Percentiles rank a stretch among this genome's conserved stretches.
phyloP scores from a whole-genome alignment of 2,113 vertebrate genomes.

The Solea solea region DNA sequence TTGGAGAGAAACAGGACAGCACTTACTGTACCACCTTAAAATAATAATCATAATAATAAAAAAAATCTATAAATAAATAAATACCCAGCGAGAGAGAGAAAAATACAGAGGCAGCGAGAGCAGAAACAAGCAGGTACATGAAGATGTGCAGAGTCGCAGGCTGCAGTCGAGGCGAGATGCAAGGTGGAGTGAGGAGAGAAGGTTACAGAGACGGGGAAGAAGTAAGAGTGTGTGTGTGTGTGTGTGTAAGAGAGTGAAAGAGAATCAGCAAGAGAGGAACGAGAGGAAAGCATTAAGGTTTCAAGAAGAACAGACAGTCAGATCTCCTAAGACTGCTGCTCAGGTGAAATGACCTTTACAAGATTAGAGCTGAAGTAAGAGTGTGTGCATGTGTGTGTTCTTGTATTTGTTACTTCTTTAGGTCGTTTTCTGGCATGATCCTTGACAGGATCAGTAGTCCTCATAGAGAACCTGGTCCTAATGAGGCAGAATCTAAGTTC shows the following conservation, averaged over 20 bases:
- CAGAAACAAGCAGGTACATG: background rate
- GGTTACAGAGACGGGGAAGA: conserved; percentile 3
- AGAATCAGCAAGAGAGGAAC: background rate
- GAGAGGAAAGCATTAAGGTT: conserved; percentile 19
- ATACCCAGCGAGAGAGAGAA: background rate
- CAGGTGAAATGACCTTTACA: conserved; percentile 35
- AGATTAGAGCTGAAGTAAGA: conserved; percentile 6
- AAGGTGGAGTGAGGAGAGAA: conserved; percentile 11
- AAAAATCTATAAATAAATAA: too few relatives aligned
- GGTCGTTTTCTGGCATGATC: too few relatives aligned
- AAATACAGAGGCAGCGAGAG: background rate
- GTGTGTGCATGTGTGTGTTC: background rate
- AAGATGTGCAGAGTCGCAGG: conserved; percentile 12
- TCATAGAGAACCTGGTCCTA: too few relatives aligned
- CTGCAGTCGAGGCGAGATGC: background rate
- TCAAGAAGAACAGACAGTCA: conserved; percentile 22
- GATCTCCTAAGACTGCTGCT: conserved; percentile 17
- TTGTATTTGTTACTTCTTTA: too few relatives aligned
- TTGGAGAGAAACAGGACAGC: too few relatives aligned
- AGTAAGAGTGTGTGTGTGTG: conserved; percentile 6
- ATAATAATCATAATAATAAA: too few relatives aligned
- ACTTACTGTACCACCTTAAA: too few relatives aligned
- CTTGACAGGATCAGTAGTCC: too few relatives aligned
- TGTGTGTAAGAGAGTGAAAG: conserved; percentile 1
- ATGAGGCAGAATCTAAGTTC: too few relatives aligned